Percentiles rank a stretch among this genome's conserved stretches.
phyloP scores from a whole-genome alignment of 2,797 vertebrate genomes.

The Botia almorhae region DNA sequence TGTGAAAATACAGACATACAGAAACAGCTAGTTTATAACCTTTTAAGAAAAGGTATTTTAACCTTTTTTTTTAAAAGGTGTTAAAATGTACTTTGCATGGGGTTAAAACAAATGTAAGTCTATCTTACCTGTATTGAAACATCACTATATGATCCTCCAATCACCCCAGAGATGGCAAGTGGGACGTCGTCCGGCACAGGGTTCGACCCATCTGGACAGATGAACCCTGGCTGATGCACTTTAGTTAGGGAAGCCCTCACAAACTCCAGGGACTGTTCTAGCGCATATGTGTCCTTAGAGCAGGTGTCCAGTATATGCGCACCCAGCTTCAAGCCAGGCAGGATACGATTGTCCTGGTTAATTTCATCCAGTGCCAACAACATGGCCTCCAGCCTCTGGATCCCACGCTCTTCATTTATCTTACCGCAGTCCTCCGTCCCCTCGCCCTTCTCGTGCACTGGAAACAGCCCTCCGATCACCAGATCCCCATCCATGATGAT shows the following conservation, averaged over 20 bases:
- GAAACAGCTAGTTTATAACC: too few relatives aligned
- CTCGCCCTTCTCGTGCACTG: slow-evolving; percentile 94
- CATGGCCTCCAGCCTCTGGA: slow-evolving; percentile 98
- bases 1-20: too few relatives aligned
- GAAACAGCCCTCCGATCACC: slow-evolving; percentile 96
- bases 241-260: slow-evolving; percentile 95
- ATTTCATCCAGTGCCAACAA: slow-evolving; percentile 94
- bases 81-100: too few relatives aligned
- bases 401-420: slow-evolving; percentile 94
- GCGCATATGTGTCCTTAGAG: slow-evolving; percentile 96
- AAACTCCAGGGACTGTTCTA: slow-evolving; percentile 97
- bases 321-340: slow-evolving; percentile 90
- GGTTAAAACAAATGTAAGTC: too few relatives aligned
- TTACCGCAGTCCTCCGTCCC: slow-evolving; percentile 91
- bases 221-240: slow-evolving; percentile 93
- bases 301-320: slow-evolving; percentile 97
- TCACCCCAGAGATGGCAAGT: slow-evolving; percentile 94
- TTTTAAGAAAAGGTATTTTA: too few relatives aligned
- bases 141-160: slow-evolving; percentile 97
- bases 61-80: too few relatives aligned
- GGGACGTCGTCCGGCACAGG: slow-evolving; percentile 93
- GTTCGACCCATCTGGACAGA: slow-evolving; percentile 95
- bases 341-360: slow-evolving; percentile 88
- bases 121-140: slow-evolving; percentile 94
- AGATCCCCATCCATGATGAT: slow-evolving; percentile 93